phyloP scores from a whole-genome alignment of 2,113 vertebrate species.

The Piprites chloris region DNA sequence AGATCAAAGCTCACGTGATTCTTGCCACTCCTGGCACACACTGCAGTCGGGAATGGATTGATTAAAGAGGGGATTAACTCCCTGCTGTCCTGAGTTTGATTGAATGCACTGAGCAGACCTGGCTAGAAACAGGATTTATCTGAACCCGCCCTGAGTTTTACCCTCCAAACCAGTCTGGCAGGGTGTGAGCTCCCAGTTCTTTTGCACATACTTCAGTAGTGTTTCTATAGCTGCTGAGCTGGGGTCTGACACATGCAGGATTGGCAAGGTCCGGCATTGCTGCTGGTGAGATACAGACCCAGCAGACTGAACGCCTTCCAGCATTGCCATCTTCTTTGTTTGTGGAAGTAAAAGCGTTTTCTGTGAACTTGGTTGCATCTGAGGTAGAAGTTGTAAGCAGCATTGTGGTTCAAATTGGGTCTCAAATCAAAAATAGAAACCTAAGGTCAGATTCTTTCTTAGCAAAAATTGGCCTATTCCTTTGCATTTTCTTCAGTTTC shows the following conservation, averaged over 20 bases:
- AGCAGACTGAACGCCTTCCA: background rate
- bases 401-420: background rate
- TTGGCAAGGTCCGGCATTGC: background rate
- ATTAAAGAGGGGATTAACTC: conserved; percentile 77
- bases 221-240: conserved; percentile 53
- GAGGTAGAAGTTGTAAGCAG: background rate
- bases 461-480: background rate
- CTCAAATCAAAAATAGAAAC: background rate
- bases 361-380: background rate
- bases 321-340: background rate
- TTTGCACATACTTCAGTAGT: background rate
- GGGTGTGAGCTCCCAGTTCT: background rate
- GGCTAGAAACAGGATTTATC: conserved; percentile 32
- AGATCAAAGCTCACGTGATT: conserved; percentile 69
- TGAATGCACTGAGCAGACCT: conserved; percentile 24
- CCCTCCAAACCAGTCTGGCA: conserved; percentile 31
- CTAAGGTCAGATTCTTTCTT: background rate
- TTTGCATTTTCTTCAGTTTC: background rate
- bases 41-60: conserved; percentile 52
- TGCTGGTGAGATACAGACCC: background rate
- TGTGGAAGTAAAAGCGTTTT: background rate
- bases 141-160: conserved; percentile 28
- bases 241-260: background rate
- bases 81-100: conserved; percentile 57
- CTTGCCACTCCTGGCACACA: conserved; percentile 51